These are phyloP conservation scores for Lepidurus packardi DNA, from an alignment of 1,140 invertebrate species.

Conservation along the genomic window DNA sequence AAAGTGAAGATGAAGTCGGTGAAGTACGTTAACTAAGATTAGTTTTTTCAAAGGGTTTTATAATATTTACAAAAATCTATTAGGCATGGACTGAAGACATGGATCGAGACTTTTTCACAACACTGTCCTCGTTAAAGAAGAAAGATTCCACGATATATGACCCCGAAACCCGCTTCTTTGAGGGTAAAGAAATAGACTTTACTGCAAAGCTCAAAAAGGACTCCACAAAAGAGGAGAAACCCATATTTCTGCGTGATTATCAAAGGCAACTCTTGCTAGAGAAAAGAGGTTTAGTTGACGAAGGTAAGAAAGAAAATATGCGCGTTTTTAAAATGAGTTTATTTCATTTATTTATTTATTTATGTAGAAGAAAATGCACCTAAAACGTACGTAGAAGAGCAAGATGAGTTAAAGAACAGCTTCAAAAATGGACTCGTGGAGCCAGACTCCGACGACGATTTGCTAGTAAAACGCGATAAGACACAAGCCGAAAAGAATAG, in stretches of 20 bases:
- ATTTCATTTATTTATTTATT: not conserved
- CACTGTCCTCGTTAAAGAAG: constrained; percentile 73
- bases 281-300: constrained; percentile 56
- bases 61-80: constrained; percentile 36
- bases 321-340: constrained; percentile 40
- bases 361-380: constrained; percentile 14
- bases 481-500: constrained; percentile 31
- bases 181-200: constrained; percentile 42
- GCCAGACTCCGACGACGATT: constrained; percentile 47
- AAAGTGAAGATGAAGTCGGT: constrained; percentile 58
- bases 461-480: constrained; percentile 33
- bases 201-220: constrained; percentile 33
- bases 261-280: constrained; percentile 69
- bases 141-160: constrained; percentile 86
- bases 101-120: constrained; percentile 80
- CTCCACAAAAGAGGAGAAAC: constrained; percentile 50
- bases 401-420: constrained; percentile 61
- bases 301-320: constrained; percentile 43
- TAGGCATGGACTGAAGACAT: constrained; percentile 54
- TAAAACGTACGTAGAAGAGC: constrained; percentile 60
- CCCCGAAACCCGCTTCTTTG: constrained; percentile 66
- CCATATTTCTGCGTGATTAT: constrained; percentile 69
- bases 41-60: not conserved
- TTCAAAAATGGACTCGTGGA: constrained; percentile 52
- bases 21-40: constrained; percentile 23